Base-by-base conservation (phyloP, 2,888 invertebrate species). In the Drosophila borealis region DNA sequence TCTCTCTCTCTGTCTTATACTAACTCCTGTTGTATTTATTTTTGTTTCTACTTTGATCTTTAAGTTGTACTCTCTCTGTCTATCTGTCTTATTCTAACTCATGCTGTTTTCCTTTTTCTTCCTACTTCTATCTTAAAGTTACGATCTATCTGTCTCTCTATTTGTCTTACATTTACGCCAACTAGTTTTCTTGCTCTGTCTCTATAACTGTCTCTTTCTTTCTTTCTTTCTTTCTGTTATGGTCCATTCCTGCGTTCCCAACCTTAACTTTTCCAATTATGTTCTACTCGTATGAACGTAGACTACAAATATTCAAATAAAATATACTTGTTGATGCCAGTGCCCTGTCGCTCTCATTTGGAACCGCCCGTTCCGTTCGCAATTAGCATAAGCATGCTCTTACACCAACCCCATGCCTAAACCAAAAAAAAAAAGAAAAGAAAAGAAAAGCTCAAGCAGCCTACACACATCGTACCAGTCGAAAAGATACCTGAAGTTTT, bases 321-420 rank as follows among this genome's bases (percentile, higher is more conserved):
- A 11, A 11, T 17, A 44, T 45, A 68, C 14, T 46, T 60, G 21
- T 48, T 60, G 33, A 53, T 51, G 50, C 19, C 39, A 39, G 19
- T 60, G 19, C 33, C 57, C 33, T 49, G 36, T 19, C 59, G 46
- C 46, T 50, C 57, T 39, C 57, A 64, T 45, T 29, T n/a, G 36
- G 21, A 59, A 46, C 14, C 45, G 42, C n/a, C 36, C 42, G 49
- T 33, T 46, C 37, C 41, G 42, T 49, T 56, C n/a, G 34, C 49
- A 49, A 37, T 44, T 61, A 72, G 61, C 54, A 34, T 19, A 64
- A 57, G 75, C 75, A 75, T 75, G 75, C 14, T 74, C 57, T 59
- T 74, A 62, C 56, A 46, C 36, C 56, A 34, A 64, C 36, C 21
- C 33, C 48, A 53, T 33, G 66, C 66, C 59, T 68, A 42, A 65